phyloP scores from a whole-genome alignment of 2,888 invertebrate genomes.

The Campaea margaritaria region DNA sequence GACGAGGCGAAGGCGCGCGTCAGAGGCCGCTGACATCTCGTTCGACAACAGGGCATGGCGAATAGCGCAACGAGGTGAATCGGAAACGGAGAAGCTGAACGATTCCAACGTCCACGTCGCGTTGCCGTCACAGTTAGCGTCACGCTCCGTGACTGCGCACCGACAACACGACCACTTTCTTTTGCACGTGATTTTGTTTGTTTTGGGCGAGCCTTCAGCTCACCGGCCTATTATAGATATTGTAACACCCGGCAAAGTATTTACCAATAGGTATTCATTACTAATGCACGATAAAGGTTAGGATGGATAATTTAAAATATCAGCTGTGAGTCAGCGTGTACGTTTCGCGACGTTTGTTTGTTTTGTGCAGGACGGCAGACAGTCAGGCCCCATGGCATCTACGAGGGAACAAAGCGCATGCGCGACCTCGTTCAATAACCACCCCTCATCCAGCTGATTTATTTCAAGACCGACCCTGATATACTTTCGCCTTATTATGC shows the following conservation, averaged over 20 bases:
- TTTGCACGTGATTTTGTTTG: constrained; percentile 74
- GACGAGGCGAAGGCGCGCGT: constrained; percentile 40
- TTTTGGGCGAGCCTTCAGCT: constrained; percentile 43
- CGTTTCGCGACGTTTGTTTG: constrained; percentile 72
- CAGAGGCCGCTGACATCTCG: constrained; percentile 57
- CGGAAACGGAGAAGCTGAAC: constrained; percentile 70
- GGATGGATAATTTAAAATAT: constrained; percentile 45
- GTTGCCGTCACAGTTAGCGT: constrained; percentile 64
- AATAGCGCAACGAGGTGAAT: constrained; percentile 70
- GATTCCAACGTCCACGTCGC: constrained; percentile 59
- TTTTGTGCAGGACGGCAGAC: constrained; percentile 66
- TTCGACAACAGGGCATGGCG: constrained; percentile 63
- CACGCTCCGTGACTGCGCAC: constrained; percentile 67
- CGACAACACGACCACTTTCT: constrained; percentile 75
- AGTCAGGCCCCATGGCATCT: constrained; percentile 49
- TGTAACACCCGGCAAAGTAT: background rate
- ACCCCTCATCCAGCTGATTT: constrained; percentile 62
- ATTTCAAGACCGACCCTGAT: constrained; percentile 43
- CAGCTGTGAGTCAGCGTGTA: constrained; percentile 72
- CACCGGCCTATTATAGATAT: constrained; percentile 4
- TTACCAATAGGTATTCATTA: background rate
- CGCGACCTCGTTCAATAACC: constrained; percentile 76
- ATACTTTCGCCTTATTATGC: constrained; percentile 20
- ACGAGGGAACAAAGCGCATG: constrained; percentile 66
- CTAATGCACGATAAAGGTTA: constrained; percentile 7